These are phyloP conservation scores for Fulmarus glacialis DNA, from an alignment of 2,113 vertebrate genomes.

Conservation along the genomic window DNA sequence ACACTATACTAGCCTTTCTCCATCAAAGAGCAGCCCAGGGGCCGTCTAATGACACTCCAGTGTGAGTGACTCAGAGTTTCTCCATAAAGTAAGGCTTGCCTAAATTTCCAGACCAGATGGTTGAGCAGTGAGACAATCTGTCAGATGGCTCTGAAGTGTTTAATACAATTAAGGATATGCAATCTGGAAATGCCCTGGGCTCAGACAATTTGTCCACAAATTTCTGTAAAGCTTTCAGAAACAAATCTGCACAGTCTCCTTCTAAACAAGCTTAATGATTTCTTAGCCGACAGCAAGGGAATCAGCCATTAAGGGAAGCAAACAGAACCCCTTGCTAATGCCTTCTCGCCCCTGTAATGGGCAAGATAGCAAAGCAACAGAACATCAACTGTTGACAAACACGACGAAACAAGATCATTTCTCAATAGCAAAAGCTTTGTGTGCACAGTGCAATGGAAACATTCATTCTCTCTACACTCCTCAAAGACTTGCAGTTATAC, in stretches of 20 bases:
- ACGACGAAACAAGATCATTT: background rate
- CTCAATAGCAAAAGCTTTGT: background rate
- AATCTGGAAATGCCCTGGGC: slow-evolving; percentile 38
- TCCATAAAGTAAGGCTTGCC: slow-evolving; percentile 1
- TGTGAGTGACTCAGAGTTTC: background rate
- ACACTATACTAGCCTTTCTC: background rate
- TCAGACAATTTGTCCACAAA: background rate
- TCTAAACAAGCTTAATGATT: background rate
- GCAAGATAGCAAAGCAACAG: slow-evolving; percentile 14
- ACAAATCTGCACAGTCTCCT: background rate
- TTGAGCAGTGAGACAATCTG: background rate
- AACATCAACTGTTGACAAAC: background rate
- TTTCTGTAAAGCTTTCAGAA: slow-evolving; percentile 1
- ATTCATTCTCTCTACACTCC: background rate
- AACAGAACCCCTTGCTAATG: background rate
- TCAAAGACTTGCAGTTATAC: background rate
- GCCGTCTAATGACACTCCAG: background rate
- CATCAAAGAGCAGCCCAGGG: background rate
- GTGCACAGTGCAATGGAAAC: background rate
- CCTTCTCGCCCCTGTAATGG: background rate
- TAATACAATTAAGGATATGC: slow-evolving; percentile 30
- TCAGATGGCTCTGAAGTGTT: slow-evolving; percentile 41
- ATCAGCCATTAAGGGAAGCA: background rate
- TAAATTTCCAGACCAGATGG: slow-evolving; percentile 39
- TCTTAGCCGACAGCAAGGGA: background rate